Evolutionary conservation across 2,888 invertebrate species (phyloP).

Genomic region (Cantharis lateralis): DNA sequence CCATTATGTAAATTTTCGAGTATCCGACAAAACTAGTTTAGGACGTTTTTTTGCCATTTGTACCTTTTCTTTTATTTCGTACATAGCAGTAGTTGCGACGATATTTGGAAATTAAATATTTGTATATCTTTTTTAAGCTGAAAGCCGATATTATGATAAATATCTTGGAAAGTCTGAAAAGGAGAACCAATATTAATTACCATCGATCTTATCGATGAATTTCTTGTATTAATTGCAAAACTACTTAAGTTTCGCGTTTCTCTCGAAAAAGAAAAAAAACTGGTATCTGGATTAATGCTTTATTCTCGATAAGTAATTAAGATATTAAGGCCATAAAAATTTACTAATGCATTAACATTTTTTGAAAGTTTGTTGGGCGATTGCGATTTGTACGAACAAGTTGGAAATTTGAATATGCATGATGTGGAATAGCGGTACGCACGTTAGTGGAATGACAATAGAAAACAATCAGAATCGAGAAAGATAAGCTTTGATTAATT

Average conservation of each 20-base stretch:
- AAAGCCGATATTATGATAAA: neutral
- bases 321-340: neutral
- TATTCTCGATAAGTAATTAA: neutral
- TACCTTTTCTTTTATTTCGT: neutral
- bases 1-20: neutral
- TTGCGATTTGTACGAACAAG: neutral
- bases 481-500: conserved; percentile 55
- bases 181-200: neutral
- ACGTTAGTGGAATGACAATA: conserved; percentile 22
- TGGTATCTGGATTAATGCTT: neutral
- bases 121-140: neutral
- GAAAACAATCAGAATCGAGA: conserved; percentile 39
- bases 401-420: conserved; percentile 19
- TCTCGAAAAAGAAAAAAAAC: neutral
- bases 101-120: neutral
- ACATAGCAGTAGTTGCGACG: too few species aligned
- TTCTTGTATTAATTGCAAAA: neutral
- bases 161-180: neutral
- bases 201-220: neutral
- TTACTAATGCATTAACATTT: neutral
- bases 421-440: conserved; percentile 7
- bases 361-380: neutral
- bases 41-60: neutral
- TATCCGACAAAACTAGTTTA: neutral
- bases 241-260: neutral